Conservation (phyloP, 2,113 vertebrate species). For the Trichechus manatus region DNA sequence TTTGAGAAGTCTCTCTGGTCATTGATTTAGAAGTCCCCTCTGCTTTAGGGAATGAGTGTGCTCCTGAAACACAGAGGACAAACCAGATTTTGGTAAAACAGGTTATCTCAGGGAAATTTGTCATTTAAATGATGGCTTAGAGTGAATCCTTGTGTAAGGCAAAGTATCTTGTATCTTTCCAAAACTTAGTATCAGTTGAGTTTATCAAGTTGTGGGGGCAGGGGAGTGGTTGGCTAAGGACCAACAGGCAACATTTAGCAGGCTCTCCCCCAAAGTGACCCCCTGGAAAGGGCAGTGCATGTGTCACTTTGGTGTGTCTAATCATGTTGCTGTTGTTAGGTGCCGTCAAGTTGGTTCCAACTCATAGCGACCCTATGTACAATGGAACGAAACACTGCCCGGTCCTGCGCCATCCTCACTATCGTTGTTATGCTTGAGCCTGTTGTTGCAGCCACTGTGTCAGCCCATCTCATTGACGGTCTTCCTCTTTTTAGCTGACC, state of each 20-base stretch:
- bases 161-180: neutral
- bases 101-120: neutral
- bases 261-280: neutral
- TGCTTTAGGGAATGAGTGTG: neutral
- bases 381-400: too few species aligned
- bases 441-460: too few species aligned
- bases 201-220: neutral
- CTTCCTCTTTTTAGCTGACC: too few species aligned
- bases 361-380: too few species aligned
- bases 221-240: neutral
- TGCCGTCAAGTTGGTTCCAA: too few species aligned
- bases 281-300: neutral
- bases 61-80: neutral
- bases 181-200: neutral
- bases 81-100: conserved; percentile 44
- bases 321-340: neutral
- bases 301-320: neutral
- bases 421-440: too few species aligned
- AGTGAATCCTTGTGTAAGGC: conserved; percentile 27
- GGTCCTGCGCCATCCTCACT: too few species aligned
- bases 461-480: too few species aligned
- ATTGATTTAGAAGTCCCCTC: conserved; percentile 35
- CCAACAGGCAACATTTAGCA: neutral
- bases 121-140: conserved; percentile 30
- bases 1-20: conserved; percentile 42